Evolutionary conservation across 2,888 invertebrate genomes (phyloP), one percentile per base, ranked within the genome.

Genomic region (Celastrina argiolus): DNA sequence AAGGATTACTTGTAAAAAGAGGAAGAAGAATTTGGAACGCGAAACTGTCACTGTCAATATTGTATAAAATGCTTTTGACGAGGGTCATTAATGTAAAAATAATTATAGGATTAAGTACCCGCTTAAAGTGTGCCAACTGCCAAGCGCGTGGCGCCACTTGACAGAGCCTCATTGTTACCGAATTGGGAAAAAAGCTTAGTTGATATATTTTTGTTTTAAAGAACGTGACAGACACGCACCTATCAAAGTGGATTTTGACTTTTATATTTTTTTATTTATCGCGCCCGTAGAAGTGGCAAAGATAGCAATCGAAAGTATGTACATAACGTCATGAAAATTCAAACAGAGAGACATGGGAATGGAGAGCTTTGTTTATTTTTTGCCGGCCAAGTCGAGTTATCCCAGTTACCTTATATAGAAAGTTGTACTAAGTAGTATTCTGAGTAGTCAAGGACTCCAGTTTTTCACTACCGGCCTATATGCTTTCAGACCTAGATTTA

Each of bases 391-490:
- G 51, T 51, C 51, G 51, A 51, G 12, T 36, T 61, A 18, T 22
- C 59, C 36, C 18, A 39, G 36, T 36, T 22, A 39, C 61, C 61
- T 6, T 61, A 61, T 61, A 61, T 61, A 22, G 61, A 39, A 18
- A 61, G 39, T 36, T 61, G 39, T 2, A 36, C 39, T 61, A n/a
- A n/a, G n/a, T n/a, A 34, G 22, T 61, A 61, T 36, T 51, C 18
- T 7, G 18, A 22, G 61, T 61, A 61, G 61, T 14, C 61, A 39
- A 61, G 61, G 22, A 14, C 39, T 61, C 22, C 39, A 14, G 61
- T 61, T 61, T 61, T 61, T 61, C 18, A 51, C 51, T 26, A 26
- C 22, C 61, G 18, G 22, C 22, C 61, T 61, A 61, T 36, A 61
- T 39, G 36, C 7, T 39, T 6, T 61, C 2, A 61, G 39, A 61